Percentiles rank a stretch among this genome's conserved stretches.
Evolutionary conservation across 2,888 invertebrate genomes (phyloP).

Genomic region (Watsonalla cultraria): DNA sequence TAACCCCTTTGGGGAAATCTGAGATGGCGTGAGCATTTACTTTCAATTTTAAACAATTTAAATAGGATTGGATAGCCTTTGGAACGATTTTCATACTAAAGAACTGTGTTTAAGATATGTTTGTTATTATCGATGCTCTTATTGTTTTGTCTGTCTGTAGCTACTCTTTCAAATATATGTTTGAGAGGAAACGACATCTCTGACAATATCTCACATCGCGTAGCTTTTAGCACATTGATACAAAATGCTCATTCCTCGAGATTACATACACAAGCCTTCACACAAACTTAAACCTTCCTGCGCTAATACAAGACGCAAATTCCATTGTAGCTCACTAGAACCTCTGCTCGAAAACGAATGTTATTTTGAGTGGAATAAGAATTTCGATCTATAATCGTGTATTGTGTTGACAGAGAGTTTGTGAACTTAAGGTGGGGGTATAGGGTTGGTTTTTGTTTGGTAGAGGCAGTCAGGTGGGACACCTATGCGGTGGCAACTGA

Average conservation of each 20-base stretch:
- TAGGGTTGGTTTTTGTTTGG: constrained; percentile 27
- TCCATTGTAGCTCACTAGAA: constrained; percentile 47
- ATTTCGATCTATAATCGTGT: constrained; percentile 67
- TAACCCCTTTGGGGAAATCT: too few species aligned
- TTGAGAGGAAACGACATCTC: background rate
- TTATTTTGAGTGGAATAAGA: constrained; percentile 75
- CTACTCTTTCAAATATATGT: too few species aligned
- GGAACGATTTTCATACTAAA: too few species aligned
- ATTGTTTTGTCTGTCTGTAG: too few species aligned
- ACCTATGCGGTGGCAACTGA: constrained; percentile 57
- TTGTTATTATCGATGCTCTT: too few species aligned
- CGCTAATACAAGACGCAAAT: background rate
- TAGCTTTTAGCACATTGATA: constrained; percentile 41
- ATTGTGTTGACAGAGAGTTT: constrained; percentile 48
- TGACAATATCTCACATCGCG: constrained; percentile 22
- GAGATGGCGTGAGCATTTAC: too few species aligned
- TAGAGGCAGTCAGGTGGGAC: constrained; percentile 51
- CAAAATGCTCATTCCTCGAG: constrained; percentile 38
- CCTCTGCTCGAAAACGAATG: constrained; percentile 70
- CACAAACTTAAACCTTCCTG: constrained; percentile 16
- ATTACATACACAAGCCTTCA: constrained; percentile 17
- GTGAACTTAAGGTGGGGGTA: constrained; percentile 4
- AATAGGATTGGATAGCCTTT: too few species aligned
- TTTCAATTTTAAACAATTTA: too few species aligned
- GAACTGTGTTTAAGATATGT: too few species aligned